These are phyloP conservation scores for Ancistrus triradiatus DNA, from an alignment of 2,113 vertebrate genomes.

Conservation along the genomic window DNA sequence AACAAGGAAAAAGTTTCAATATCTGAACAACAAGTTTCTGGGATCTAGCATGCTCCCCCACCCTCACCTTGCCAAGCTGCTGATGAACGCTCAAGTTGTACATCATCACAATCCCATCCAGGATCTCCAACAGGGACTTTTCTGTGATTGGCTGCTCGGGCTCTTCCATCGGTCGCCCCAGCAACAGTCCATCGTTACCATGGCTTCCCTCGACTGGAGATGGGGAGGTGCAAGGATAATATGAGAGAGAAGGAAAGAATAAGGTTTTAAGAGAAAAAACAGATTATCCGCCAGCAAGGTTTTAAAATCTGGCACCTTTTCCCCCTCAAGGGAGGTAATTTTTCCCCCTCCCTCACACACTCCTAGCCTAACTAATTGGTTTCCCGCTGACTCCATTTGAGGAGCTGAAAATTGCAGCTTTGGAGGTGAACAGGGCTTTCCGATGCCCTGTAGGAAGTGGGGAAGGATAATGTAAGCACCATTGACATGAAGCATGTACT, in stretches of 20 bases:
- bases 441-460: constrained; percentile 8
- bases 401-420: constrained; percentile 7
- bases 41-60: too few relatives aligned
- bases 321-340: not conserved
- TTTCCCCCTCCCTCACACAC: not conserved
- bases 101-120: constrained; percentile 95
- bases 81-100: constrained; percentile 97
- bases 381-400: constrained; percentile 29
- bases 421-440: constrained; percentile 17
- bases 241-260: not conserved
- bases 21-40: too few relatives aligned
- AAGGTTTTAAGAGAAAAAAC: not conserved
- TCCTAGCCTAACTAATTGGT: constrained; percentile 30
- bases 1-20: too few relatives aligned
- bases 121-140: constrained; percentile 89
- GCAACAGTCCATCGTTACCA: constrained; percentile 87
- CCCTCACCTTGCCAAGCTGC: constrained; percentile 91
- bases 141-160: constrained; percentile 84
- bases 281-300: constrained; percentile 27
- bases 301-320: constrained; percentile 16
- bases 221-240: not conserved
- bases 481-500: constrained; percentile 21
- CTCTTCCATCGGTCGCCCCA: constrained; percentile 88
- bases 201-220: constrained; percentile 86
- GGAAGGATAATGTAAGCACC: constrained; percentile 10